Conservation (phyloP, 2,797 vertebrate species). For the Onychomys torridus region DNA sequence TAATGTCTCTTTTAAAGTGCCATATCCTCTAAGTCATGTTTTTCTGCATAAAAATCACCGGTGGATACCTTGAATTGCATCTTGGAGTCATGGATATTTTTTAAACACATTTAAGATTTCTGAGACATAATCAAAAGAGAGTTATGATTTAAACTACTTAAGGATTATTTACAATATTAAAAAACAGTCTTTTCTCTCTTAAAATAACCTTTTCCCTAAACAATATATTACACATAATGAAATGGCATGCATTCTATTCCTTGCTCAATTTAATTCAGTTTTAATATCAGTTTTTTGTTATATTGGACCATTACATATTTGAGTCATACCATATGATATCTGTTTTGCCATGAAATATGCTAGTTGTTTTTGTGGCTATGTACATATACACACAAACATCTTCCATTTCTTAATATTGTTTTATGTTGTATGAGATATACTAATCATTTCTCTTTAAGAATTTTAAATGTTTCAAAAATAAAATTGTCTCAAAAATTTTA, state of each 20-base stretch:
- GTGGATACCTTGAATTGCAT: not conserved
- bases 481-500: conserved; percentile 9
- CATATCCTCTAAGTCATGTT: conserved; percentile 10
- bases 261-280: not conserved
- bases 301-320: not conserved
- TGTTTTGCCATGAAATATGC: not conserved
- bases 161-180: not conserved
- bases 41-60: conserved; percentile 46
- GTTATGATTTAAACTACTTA: conserved; percentile 18
- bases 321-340: not conserved
- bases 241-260: not conserved
- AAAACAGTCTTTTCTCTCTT: not conserved
- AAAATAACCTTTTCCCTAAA: not conserved
- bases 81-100: not conserved
- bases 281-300: not conserved
- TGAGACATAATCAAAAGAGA: conserved; percentile 6
- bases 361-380: not conserved
- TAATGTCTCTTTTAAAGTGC: conserved; percentile 71
- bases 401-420: conserved; percentile 19
- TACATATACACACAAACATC: not conserved
- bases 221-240: not conserved
- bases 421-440: not conserved
- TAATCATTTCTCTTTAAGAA: not conserved
- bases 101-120: conserved; percentile 26
- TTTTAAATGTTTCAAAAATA: conserved; percentile 38